Percentiles rank a stretch among this genome's conserved stretches.
These are phyloP conservation scores for Axea sp. DNA, from an alignment of 2,888 invertebrate species.

Conservation along the genomic window DNA sequence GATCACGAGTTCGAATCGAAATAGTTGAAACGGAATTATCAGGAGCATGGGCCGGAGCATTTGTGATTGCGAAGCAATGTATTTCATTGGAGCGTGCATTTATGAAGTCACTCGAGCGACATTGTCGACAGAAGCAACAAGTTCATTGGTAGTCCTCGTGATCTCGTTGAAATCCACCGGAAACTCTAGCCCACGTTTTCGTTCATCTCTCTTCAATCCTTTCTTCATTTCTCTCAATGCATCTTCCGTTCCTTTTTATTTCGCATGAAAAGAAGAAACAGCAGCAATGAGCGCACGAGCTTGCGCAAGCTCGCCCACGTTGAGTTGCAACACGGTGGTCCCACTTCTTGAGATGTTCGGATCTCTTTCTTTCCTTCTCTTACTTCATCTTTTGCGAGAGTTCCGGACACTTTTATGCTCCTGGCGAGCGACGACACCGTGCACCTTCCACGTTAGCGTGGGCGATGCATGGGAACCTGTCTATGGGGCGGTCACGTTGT, in stretches of 20 bases:
- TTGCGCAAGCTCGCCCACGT: constrained; percentile 77
- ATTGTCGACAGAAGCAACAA: constrained; percentile 63
- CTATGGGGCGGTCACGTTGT: constrained; percentile 61
- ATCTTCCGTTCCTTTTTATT: constrained; percentile 53
- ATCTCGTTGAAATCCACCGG: constrained; percentile 61
- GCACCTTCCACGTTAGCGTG: constrained; percentile 71
- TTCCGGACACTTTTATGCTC: constrained; percentile 76
- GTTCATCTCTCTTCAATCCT: constrained; percentile 7
- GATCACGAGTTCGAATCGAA: constrained; percentile 16
- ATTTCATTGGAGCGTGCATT: constrained; percentile 56
- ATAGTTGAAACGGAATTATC: constrained; percentile 9
- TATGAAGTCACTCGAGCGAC: constrained; percentile 60
- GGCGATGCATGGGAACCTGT: constrained; percentile 73
- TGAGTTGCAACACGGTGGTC: constrained; percentile 74
- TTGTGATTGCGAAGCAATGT: constrained; percentile 45
- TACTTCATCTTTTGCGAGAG: constrained; percentile 53
- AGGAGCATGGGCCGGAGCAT: constrained; percentile 15
- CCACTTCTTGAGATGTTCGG: constrained; percentile 68
- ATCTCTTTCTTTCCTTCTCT: constrained; percentile 50
- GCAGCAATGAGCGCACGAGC: constrained; percentile 62
- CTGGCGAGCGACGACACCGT: constrained; percentile 74
- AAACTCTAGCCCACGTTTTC: constrained; percentile 53
- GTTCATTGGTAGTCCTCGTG: constrained; percentile 65
- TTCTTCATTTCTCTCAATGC: constrained; percentile 53
- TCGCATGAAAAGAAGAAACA: constrained; percentile 53